Percentiles rank a stretch among this genome's conserved stretches.
These are phyloP conservation scores for Muscidifurax raptorellus DNA, from an alignment of 1,140 invertebrate species.

Conservation along the genomic window DNA sequence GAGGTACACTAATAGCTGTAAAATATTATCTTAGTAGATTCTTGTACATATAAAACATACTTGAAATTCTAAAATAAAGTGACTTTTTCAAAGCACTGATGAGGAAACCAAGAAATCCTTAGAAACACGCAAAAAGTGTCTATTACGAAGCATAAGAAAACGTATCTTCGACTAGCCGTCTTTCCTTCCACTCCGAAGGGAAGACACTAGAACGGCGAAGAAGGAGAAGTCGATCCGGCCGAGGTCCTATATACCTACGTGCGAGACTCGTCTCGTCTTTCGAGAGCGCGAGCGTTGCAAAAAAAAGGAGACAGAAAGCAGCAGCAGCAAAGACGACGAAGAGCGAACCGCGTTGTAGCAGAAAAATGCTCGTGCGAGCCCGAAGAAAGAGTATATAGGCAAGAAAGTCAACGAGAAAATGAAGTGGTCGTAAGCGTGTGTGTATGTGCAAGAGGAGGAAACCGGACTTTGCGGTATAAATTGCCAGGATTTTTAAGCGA, in stretches of 20 bases:
- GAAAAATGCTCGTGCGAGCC: not conserved
- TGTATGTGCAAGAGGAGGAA: not conserved
- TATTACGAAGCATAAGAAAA: not conserved
- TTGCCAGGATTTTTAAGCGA: constrained; percentile 16
- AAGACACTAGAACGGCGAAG: not conserved
- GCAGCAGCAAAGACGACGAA: not conserved
- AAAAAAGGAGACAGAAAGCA: not conserved
- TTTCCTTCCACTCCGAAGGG: not conserved
- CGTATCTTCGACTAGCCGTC: not conserved
- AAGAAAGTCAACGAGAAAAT: constrained; percentile 4
- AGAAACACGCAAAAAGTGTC: not conserved
- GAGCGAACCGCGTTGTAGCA: not conserved
- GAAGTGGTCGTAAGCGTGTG: not conserved
- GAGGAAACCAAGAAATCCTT: not conserved
- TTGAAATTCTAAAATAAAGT: not conserved
- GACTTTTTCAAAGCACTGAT: not conserved
- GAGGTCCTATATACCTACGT: not conserved
- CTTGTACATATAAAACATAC: not conserved
- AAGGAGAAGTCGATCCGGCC: constrained; percentile 27
- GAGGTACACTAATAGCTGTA: too few species aligned
- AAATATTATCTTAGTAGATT: too few species aligned
- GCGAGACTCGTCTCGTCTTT: constrained; percentile 35
- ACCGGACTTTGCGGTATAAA: constrained; percentile 40
- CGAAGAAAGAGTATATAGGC: not conserved
- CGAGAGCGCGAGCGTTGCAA: not conserved